phyloP scores from a whole-genome alignment of 2,888 invertebrate genomes.

The Amphiduros pacificus region DNA sequence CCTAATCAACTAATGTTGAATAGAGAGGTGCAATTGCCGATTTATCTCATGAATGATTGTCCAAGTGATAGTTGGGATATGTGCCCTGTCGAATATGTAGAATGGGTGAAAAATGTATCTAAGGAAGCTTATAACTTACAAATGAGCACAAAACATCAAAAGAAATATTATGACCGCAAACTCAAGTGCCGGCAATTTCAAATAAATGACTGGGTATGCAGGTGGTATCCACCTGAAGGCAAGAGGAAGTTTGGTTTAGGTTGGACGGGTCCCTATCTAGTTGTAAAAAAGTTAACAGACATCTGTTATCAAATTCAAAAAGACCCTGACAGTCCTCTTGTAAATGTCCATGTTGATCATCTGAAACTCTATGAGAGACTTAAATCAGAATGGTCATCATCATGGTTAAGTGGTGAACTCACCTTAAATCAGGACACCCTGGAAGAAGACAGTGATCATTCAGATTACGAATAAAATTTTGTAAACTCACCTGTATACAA shows the following conservation, averaged over 20 bases:
- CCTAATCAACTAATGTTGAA: background rate
- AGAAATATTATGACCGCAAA: background rate
- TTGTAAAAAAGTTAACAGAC: background rate
- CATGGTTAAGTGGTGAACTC: too few relatives aligned
- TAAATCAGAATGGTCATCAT: too few relatives aligned
- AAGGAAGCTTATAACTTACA: background rate
- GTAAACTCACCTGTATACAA: too few relatives aligned
- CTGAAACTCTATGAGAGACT: background rate
- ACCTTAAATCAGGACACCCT: too few relatives aligned
- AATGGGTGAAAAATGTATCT: background rate
- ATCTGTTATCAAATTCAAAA: background rate
- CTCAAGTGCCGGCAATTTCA: background rate
- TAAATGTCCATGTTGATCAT: background rate
- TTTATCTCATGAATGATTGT: background rate
- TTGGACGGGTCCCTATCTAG: background rate
- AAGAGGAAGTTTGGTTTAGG: background rate
- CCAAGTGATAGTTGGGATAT: too few relatives aligned
- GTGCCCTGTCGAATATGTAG: background rate
- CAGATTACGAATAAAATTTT: too few relatives aligned
- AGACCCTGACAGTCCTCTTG: background rate
- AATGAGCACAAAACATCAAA: background rate
- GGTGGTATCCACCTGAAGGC: background rate
- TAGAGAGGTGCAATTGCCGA: background rate
- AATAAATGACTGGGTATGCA: background rate
- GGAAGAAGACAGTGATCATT: too few relatives aligned